Evolutionary conservation across 2,888 invertebrate species (phyloP).

Genomic region (Hirtodrosophila histrioides): DNA sequence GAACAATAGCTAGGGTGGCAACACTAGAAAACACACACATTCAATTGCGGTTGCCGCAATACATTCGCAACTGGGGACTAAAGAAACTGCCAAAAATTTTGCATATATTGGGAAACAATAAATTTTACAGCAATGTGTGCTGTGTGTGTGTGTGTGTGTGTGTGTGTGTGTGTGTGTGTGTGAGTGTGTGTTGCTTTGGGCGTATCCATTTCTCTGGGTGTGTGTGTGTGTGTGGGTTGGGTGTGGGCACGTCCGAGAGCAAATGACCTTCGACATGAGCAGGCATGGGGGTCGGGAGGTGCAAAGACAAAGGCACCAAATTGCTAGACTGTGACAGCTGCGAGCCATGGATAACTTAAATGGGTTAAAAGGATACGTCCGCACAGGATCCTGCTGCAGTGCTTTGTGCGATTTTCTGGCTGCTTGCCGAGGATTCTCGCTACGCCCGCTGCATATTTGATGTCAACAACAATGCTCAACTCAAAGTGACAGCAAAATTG

Average conservation of each 20-base stretch:
- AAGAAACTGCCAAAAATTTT: constrained; percentile 59
- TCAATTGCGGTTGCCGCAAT: constrained; percentile 72
- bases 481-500: constrained; percentile 54
- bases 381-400: constrained; percentile 39
- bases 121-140: constrained; percentile 64
- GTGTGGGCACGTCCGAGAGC: constrained; percentile 45
- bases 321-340: constrained; percentile 80
- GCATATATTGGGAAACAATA: constrained; percentile 80
- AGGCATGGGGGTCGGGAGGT: constrained; percentile 16
- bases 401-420: constrained; percentile 59
- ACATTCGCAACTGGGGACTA: constrained; percentile 44
- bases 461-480: constrained; percentile 58
- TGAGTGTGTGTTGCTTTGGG: constrained; percentile 6
- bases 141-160: constrained; percentile 13
- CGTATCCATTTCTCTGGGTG: constrained; percentile 20
- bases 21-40: constrained; percentile 34
- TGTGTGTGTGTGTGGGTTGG: constrained; percentile 11
- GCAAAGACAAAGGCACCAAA: constrained; percentile 71
- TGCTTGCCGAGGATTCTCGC: constrained; percentile 41
- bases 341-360: constrained; percentile 78
- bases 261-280: constrained; percentile 68
- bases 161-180: neutral
- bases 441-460: constrained; percentile 56
- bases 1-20: constrained; percentile 14
- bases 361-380: constrained; percentile 73